Conservation (phyloP, 2,888 invertebrate species). For the Drosophila longiperda region DNA sequence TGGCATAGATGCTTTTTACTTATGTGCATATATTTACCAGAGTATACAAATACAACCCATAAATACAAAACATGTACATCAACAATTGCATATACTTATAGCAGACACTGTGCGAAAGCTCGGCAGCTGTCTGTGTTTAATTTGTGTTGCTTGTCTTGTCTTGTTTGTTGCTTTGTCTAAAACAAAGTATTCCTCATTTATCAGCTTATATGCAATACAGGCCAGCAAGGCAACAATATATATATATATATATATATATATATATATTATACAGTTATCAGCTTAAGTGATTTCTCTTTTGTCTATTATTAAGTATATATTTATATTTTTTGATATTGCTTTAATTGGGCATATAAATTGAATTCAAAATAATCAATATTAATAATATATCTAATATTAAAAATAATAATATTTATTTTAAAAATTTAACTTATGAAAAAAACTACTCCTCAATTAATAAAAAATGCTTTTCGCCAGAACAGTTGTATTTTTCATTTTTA, state of each 20-base stretch:
- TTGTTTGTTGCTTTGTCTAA: neutral
- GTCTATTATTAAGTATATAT: neutral
- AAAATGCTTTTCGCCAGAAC: neutral
- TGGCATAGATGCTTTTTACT: slow-evolving; percentile 34
- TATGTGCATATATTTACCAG: slow-evolving; percentile 55
- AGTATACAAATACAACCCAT: slow-evolving; percentile 1
- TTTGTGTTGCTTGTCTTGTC: slow-evolving; percentile 6
- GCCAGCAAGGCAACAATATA: neutral
- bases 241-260: neutral
- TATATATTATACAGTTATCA: neutral
- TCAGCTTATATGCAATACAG: slow-evolving; percentile 1
- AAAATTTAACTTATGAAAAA: neutral
- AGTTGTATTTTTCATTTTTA: neutral
- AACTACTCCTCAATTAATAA: neutral
- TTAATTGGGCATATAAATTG: neutral
- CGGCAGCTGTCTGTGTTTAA: slow-evolving; percentile 19
- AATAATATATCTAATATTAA: neutral
- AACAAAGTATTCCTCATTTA: neutral
- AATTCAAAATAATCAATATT: neutral
- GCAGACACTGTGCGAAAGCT: slow-evolving; percentile 9
- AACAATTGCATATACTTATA: slow-evolving; percentile 25
- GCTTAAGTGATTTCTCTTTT: neutral
- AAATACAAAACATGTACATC: slow-evolving; percentile 1
- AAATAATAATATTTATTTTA: neutral
- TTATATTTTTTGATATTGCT: neutral